phyloP scores from a whole-genome alignment of 1,140 invertebrate species.

The Doryteuthis pealeii region DNA sequence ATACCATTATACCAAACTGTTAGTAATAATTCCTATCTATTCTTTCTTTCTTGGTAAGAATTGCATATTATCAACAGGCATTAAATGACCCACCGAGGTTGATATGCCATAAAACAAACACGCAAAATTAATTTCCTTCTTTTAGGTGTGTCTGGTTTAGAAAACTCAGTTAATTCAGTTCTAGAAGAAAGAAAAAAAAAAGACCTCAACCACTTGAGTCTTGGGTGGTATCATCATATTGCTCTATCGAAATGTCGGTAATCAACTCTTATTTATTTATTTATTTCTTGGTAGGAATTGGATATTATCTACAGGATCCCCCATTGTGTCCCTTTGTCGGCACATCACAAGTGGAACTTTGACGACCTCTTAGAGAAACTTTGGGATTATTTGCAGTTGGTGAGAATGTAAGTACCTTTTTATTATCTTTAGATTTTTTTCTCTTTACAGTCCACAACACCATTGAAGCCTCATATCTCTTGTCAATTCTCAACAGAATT shows the following conservation, averaged over 20 bases:
- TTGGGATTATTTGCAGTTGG: slow-evolving; percentile 96
- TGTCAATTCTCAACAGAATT: too few relatives aligned
- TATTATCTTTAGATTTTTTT: background rate
- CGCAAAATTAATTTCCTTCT: too few relatives aligned
- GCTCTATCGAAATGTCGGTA: background rate
- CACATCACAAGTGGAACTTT: slow-evolving; percentile 99
- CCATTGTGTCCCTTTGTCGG: slow-evolving; percentile 98
- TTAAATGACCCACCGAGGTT: too few relatives aligned
- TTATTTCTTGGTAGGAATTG: slow-evolving; percentile 76
- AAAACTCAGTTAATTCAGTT: too few relatives aligned
- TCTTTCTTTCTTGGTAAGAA: too few relatives aligned
- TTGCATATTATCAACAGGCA: too few relatives aligned
- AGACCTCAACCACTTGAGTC: background rate
- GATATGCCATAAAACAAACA: too few relatives aligned
- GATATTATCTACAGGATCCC: slow-evolving; percentile 99
- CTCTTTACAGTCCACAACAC: too few relatives aligned
- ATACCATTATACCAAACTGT: too few relatives aligned
- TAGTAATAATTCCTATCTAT: too few relatives aligned
- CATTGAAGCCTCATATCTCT: background rate
- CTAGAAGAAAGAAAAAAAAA: too few relatives aligned
- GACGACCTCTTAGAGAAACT: slow-evolving; percentile 98
- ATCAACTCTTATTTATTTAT: background rate
- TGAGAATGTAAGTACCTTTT: slow-evolving; percentile 79
- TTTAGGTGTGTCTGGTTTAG: too few relatives aligned
- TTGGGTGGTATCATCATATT: background rate